phyloP scores from a whole-genome alignment of 2,113 vertebrate species.

The Pterophyllum scalare region DNA sequence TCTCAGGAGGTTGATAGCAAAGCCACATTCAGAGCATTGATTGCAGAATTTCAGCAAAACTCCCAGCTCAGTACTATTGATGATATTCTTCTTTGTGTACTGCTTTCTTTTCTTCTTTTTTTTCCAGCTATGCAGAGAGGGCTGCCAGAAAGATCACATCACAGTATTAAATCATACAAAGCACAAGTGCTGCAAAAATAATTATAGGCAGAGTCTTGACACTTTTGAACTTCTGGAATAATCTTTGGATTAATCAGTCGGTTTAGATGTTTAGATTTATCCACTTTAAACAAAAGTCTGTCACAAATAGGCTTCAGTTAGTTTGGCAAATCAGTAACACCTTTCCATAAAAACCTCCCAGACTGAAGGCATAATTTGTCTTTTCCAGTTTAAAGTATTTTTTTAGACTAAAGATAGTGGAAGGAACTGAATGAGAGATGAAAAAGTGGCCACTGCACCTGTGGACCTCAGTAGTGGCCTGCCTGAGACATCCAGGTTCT shows the following conservation, averaged over 20 bases:
- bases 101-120: constrained; percentile 28
- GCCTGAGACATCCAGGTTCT: background rate
- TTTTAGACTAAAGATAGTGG: background rate
- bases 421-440: background rate
- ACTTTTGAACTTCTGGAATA: background rate
- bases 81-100: constrained; percentile 59
- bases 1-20: constrained; percentile 64
- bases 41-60: constrained; percentile 69
- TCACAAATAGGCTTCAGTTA: background rate
- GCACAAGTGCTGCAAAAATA: background rate
- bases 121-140: constrained; percentile 17
- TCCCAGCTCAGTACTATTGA: constrained; percentile 62
- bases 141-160: constrained; percentile 38
- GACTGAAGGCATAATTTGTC: background rate
- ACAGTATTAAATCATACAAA: constrained; percentile 21
- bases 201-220: background rate
- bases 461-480: background rate
- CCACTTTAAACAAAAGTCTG: background rate
- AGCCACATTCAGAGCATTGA: constrained; percentile 66
- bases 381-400: background rate
- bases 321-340: background rate
- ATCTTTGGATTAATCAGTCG: background rate
- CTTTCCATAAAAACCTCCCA: constrained; percentile 2
- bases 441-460: background rate
- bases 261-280: constrained; percentile 1